Percentiles rank a stretch among this genome's conserved stretches.
phyloP scores from a whole-genome alignment of 2,113 vertebrate species.

The Rhinopomastus cyanomelas region DNA sequence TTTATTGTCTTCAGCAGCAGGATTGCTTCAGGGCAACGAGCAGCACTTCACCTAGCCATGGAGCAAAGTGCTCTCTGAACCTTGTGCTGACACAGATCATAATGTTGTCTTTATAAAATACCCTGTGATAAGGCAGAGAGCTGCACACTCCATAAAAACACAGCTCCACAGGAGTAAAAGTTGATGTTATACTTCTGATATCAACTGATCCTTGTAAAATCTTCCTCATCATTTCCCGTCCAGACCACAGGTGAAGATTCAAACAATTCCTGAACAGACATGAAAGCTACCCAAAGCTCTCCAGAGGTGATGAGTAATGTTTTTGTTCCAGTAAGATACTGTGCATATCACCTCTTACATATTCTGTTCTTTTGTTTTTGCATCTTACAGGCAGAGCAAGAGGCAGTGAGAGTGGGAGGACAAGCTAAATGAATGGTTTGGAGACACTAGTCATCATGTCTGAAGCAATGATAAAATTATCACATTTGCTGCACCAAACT shows the following conservation, averaged over 20 bases:
- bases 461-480: slow-evolving; percentile 35
- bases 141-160: not conserved
- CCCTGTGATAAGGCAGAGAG: not conserved
- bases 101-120: not conserved
- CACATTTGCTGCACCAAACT: slow-evolving; percentile 14
- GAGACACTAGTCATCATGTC: slow-evolving; percentile 2
- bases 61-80: not conserved
- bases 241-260: not conserved
- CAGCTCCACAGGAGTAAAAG: not conserved
- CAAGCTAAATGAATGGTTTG: slow-evolving; percentile 56
- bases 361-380: slow-evolving; percentile 52
- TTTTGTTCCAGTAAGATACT: slow-evolving; percentile 24
- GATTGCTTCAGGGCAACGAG: not conserved
- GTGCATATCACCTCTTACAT: slow-evolving; percentile 15
- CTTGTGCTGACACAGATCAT: not conserved
- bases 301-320: slow-evolving; percentile 25
- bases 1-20: not conserved
- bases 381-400: slow-evolving; percentile 18
- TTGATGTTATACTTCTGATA: not conserved
- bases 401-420: slow-evolving; percentile 59
- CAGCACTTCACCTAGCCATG: not conserved
- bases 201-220: not conserved
- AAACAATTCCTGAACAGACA: not conserved
- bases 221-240: not conserved
- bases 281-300: not conserved